Conservation (phyloP, 2,113 vertebrate genomes). For the Calyptommatus sinebrachiatus region DNA sequence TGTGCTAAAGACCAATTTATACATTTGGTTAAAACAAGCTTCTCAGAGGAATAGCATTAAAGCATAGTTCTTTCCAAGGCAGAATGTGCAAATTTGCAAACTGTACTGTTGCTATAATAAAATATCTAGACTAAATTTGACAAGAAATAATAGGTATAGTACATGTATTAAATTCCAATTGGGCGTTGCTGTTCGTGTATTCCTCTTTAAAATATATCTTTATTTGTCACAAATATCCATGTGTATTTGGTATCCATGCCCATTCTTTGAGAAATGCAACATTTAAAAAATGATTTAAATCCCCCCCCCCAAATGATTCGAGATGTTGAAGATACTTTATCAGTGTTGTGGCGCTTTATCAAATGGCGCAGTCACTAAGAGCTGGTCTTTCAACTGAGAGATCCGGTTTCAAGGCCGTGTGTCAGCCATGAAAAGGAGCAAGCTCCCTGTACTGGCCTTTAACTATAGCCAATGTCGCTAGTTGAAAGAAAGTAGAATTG, state of each 20-base stretch:
- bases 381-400: too few species aligned
- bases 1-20: neutral
- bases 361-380: too few species aligned
- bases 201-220: neutral
- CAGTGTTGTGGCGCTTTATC: neutral
- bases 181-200: neutral
- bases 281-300: neutral
- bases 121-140: neutral
- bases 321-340: conserved; percentile 19
- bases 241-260: neutral
- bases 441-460: too few species aligned
- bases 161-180: neutral
- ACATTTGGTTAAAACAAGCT: neutral
- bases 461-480: too few species aligned
- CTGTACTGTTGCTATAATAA: neutral
- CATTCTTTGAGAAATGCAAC: neutral
- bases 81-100: neutral
- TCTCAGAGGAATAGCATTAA: neutral
- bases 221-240: neutral
- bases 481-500: too few species aligned
- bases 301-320: neutral
- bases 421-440: too few species aligned
- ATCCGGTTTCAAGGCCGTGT: too few species aligned
- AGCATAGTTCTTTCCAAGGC: neutral
- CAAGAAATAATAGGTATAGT: neutral